These are phyloP conservation scores for Tiliacea aurago DNA, from an alignment of 2,888 invertebrate genomes.

Conservation along the genomic window DNA sequence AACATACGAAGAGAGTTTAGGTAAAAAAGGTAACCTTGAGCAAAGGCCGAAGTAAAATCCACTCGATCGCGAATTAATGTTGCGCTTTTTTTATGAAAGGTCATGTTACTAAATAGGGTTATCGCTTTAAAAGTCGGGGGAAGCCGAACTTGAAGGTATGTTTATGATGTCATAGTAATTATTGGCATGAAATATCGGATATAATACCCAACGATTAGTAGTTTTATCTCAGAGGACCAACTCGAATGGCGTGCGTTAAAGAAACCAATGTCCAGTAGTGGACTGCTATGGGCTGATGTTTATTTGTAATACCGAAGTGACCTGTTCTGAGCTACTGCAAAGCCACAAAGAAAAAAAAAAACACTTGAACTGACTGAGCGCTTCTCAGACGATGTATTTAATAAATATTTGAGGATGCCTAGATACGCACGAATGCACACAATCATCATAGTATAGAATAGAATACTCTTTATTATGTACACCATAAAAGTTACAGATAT, in stretches of 20 bases:
- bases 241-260: background rate
- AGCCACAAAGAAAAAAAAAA: background rate
- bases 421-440: no score
- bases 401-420: background rate
- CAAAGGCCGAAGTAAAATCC: conserved; percentile 35
- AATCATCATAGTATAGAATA: no score
- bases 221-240: background rate
- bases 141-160: background rate
- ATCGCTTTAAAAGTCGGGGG: background rate
- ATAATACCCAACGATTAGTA: background rate
- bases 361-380: background rate
- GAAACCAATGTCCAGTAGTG: background rate
- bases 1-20: conserved; percentile 29
- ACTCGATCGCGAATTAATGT: conserved; percentile 38
- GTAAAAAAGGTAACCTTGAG: conserved; percentile 47
- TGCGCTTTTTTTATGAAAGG: conserved; percentile 39
- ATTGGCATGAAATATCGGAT: background rate
- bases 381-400: background rate
- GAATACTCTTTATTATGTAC: no score
- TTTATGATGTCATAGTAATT: background rate
- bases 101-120: conserved; percentile 41
- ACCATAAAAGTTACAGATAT: no score
- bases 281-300: background rate
- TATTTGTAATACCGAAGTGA: background rate
- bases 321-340: background rate